Percentiles rank a stretch among this genome's conserved stretches.
Conservation (phyloP, 2,797 vertebrate genomes). For the Potorous gilbertii region DNA sequence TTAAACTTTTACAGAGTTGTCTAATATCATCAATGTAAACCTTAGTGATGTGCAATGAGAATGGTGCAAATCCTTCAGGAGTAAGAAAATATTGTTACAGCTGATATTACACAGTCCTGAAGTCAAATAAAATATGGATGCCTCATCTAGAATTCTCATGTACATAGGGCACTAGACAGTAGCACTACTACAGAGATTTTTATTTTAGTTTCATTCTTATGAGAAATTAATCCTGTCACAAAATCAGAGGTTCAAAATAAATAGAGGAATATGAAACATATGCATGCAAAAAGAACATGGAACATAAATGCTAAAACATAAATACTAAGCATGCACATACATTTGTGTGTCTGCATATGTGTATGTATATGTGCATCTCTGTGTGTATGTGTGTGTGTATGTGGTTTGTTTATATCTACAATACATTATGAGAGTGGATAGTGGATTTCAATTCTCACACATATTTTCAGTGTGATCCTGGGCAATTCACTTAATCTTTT, state of each 20-base stretch:
- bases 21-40: background rate
- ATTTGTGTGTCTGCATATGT: background rate
- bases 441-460: background rate
- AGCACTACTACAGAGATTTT: conserved; percentile 53
- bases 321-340: background rate
- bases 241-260: conserved; percentile 66
- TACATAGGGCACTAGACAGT: conserved; percentile 24
- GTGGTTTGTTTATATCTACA: background rate
- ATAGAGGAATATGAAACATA: conserved; percentile 43
- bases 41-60: conserved; percentile 16
- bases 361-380: background rate
- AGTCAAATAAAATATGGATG: conserved; percentile 34
- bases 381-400: background rate
- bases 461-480: background rate
- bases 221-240: conserved; percentile 65
- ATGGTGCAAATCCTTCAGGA: background rate
- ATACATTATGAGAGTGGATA: background rate
- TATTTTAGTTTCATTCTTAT: conserved; percentile 57
- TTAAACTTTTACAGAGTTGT: conserved; percentile 28
- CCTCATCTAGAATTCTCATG: background rate
- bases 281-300: background rate
- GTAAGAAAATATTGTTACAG: background rate
- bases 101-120: conserved; percentile 44
- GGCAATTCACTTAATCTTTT: background rate
- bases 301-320: background rate